Evolutionary conservation across 2,888 invertebrate species (phyloP).

Genomic region (Caenorhabditis becei): DNA sequence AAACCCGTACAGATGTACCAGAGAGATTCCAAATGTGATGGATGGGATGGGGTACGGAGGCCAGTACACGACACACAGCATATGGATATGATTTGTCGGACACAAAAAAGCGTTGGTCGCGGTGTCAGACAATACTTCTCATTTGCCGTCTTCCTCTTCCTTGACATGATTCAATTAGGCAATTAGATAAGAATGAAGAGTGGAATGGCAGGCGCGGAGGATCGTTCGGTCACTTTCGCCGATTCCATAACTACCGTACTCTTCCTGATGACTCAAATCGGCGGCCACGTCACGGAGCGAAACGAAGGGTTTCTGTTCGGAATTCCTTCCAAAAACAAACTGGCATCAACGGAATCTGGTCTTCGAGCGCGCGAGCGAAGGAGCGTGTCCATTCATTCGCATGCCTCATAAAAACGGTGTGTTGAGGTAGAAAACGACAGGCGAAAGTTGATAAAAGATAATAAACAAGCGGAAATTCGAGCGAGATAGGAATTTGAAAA

Average conservation of each 20-base stretch:
- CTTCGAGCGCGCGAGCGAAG: slow-evolving; percentile 8
- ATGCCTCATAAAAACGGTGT: slow-evolving; percentile 23
- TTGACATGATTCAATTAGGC: slow-evolving; percentile 57
- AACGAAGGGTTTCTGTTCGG: slow-evolving; percentile 6
- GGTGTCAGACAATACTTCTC: slow-evolving; percentile 1
- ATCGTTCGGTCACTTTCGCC: slow-evolving; percentile 11
- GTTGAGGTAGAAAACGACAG: slow-evolving; percentile 40
- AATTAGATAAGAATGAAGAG: slow-evolving; percentile 37
- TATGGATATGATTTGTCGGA: slow-evolving; percentile 47
- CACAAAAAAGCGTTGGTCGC: slow-evolving; percentile 13
- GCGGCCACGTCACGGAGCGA: slow-evolving; percentile 16
- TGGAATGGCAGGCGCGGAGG: slow-evolving; percentile 34
- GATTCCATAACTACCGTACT: slow-evolving; percentile 10
- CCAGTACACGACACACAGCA: slow-evolving; percentile 9
- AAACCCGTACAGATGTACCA: neutral
- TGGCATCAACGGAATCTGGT: slow-evolving; percentile 19
- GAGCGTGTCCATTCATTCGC: slow-evolving; percentile 6
- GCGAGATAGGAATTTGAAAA: neutral
- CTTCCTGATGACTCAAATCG: slow-evolving; percentile 7
- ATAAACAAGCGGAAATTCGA: slow-evolving; percentile 39
- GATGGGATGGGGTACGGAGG: slow-evolving; percentile 25
- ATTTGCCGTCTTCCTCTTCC: slow-evolving; percentile 22
- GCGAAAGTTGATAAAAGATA: slow-evolving; percentile 46
- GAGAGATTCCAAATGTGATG: slow-evolving; percentile 41
- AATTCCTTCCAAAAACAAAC: slow-evolving; percentile 8